Conservation (phyloP, 2,888 invertebrate species). For the Leptinotarsa haldemani region DNA sequence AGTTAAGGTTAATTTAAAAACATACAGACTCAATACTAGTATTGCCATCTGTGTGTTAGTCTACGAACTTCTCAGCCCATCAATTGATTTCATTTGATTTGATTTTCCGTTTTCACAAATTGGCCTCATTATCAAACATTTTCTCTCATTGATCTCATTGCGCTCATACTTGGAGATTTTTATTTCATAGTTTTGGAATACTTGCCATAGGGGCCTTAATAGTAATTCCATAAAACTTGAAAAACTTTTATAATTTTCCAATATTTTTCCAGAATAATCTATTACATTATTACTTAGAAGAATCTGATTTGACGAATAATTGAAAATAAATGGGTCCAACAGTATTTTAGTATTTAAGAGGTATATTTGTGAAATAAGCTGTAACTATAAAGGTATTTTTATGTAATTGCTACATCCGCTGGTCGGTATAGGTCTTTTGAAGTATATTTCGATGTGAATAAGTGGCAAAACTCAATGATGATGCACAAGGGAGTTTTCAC, state of each 20-base stretch:
- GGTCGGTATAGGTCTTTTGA: constrained; percentile 26
- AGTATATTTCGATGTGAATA: constrained; percentile 37
- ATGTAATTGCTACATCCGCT: constrained; percentile 29
- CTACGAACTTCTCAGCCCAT: too few relatives aligned
- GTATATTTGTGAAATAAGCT: neutral
- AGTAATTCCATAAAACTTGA: too few relatives aligned
- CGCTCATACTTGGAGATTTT: too few relatives aligned
- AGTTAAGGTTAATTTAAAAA: too few relatives aligned
- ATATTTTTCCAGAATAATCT: neutral
- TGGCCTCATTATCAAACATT: too few relatives aligned
- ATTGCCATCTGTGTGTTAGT: too few relatives aligned
- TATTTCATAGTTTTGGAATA: too few relatives aligned
- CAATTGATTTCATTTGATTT: too few relatives aligned
- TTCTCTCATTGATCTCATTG: too few relatives aligned
- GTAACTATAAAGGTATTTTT: neutral
- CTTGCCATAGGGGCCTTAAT: too few relatives aligned
- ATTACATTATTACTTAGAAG: neutral
- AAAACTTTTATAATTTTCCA: neutral
- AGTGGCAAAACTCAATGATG: constrained; percentile 39
- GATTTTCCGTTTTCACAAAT: too few relatives aligned
- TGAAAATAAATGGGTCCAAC: constrained; percentile 50
- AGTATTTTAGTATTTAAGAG: constrained; percentile 44
- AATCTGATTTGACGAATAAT: constrained; percentile 5
- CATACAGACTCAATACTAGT: too few relatives aligned
- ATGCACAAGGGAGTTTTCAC: constrained; percentile 24